A percentile compares a stretch with the other conserved stretches of the same genome.
Evolutionary conservation across 2,797 vertebrate species (phyloP).

Genomic region (Enteromius trimaculatus): DNA sequence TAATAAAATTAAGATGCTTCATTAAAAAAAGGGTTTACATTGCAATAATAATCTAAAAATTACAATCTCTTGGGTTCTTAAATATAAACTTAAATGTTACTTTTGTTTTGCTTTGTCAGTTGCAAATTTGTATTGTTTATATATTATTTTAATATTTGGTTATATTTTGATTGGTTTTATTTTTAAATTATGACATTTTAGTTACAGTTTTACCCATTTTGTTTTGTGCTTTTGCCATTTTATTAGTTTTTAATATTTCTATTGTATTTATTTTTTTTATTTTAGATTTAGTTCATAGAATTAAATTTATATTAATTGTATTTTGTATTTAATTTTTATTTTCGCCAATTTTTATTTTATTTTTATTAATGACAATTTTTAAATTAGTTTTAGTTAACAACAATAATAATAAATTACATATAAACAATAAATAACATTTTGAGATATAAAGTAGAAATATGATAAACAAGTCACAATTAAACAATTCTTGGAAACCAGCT

Average conservation of each 20-base stretch:
- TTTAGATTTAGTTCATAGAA: no score
- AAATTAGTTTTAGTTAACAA: neutral
- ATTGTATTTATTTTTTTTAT: no score
- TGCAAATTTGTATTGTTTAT: neutral
- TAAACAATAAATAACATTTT: neutral
- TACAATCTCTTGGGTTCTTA: neutral
- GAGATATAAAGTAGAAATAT: neutral
- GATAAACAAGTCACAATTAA: neutral
- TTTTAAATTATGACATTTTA: neutral
- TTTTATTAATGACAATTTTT: no score
- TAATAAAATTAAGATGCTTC: neutral
- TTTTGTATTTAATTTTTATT: no score
- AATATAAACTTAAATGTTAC: neutral
- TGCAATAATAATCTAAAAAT: neutral
- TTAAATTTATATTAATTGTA: no score
- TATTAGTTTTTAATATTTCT: no score
- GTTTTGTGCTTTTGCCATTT: neutral
- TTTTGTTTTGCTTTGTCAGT: neutral
- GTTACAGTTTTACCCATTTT: neutral
- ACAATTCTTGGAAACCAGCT: no score
- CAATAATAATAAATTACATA: neutral
- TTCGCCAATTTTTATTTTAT: no score
- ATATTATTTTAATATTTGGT: neutral
- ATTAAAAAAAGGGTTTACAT: neutral
- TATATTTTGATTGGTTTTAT: neutral